phyloP scores from a whole-genome alignment of 2,113 vertebrate species.

The Vimba vimba region DNA sequence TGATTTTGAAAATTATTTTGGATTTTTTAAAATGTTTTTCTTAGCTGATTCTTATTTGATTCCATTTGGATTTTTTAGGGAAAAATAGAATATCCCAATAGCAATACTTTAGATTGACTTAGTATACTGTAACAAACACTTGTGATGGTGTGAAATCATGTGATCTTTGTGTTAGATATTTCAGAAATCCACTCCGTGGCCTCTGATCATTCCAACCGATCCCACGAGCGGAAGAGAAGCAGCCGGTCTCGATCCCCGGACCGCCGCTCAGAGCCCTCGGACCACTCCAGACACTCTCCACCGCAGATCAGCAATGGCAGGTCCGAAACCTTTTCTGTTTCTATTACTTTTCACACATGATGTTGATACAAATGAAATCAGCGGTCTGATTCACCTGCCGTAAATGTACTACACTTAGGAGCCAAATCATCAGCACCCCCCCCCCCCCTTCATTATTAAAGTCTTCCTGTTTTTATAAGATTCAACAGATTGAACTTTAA shows the following conservation, averaged over 20 bases:
- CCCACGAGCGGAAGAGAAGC: slow-evolving; percentile 90
- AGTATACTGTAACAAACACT: background rate
- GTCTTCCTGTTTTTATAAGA: background rate
- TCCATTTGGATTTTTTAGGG: background rate
- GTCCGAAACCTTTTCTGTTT: slow-evolving; percentile 67
- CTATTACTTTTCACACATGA: background rate
- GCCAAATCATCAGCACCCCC: background rate
- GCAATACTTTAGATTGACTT: background rate
- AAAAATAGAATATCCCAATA: background rate
- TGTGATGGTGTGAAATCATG: slow-evolving; percentile 11
- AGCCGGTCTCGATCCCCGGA: slow-evolving; percentile 94
- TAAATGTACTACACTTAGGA: background rate
- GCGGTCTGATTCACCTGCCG: background rate
- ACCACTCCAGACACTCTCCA: slow-evolving; percentile 94
- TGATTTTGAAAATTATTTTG: too few species aligned
- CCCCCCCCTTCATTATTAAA: background rate
- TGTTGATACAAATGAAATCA: background rate
- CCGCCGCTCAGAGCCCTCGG: slow-evolving; percentile 93
- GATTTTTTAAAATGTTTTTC: background rate
- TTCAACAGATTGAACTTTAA: background rate
- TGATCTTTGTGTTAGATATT: slow-evolving; percentile 84
- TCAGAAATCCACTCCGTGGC: slow-evolving; percentile 99
- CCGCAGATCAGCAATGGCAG: slow-evolving; percentile 96
- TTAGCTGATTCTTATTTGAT: background rate
- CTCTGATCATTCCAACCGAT: slow-evolving; percentile 97